These are phyloP conservation scores for Eristalis pertinax DNA, from an alignment of 2,888 invertebrate genomes.

Conservation along the genomic window DNA sequence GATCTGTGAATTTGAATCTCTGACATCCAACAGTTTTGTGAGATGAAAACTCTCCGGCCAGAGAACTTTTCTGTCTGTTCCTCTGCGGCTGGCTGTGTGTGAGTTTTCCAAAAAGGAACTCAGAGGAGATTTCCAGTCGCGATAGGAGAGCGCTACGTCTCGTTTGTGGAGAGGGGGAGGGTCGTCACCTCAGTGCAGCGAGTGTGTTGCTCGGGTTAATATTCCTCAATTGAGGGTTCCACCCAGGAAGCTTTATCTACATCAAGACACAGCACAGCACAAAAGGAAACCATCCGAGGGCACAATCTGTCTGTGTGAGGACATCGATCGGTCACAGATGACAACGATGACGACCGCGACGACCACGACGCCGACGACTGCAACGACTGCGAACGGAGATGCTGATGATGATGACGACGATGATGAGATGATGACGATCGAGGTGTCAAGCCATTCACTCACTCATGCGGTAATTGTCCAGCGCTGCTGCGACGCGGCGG, in stretches of 20 bases:
- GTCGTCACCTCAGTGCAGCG: slow-evolving; percentile 34
- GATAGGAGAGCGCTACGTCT: slow-evolving; percentile 46
- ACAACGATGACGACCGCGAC: slow-evolving; percentile 2
- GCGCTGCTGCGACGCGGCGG: slow-evolving; percentile 21
- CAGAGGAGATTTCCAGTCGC: slow-evolving; percentile 24
- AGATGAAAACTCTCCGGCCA: slow-evolving; percentile 47
- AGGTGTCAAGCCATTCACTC: slow-evolving; percentile 68
- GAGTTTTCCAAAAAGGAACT: slow-evolving; percentile 51
- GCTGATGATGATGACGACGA: slow-evolving; percentile 22
- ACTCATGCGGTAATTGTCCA: slow-evolving; percentile 68
- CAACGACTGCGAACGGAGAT: neutral
- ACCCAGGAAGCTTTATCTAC: slow-evolving; percentile 69
- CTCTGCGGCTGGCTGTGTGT: slow-evolving; percentile 2
- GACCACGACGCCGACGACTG: neutral
- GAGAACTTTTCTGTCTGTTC: neutral
- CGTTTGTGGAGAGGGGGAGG: slow-evolving; percentile 4
- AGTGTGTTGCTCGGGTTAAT: slow-evolving; percentile 60
- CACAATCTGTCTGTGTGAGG: slow-evolving; percentile 18
- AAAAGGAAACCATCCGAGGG: neutral
- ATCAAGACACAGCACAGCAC: slow-evolving; percentile 24
- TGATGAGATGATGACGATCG: slow-evolving; percentile 57
- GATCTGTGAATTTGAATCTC: slow-evolving; percentile 68
- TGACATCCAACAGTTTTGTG: slow-evolving; percentile 58
- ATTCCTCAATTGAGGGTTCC: slow-evolving; percentile 70
- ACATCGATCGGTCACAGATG: slow-evolving; percentile 64